Conservation (phyloP, 2,888 invertebrate genomes). For the Leptopilina drosophilae region DNA sequence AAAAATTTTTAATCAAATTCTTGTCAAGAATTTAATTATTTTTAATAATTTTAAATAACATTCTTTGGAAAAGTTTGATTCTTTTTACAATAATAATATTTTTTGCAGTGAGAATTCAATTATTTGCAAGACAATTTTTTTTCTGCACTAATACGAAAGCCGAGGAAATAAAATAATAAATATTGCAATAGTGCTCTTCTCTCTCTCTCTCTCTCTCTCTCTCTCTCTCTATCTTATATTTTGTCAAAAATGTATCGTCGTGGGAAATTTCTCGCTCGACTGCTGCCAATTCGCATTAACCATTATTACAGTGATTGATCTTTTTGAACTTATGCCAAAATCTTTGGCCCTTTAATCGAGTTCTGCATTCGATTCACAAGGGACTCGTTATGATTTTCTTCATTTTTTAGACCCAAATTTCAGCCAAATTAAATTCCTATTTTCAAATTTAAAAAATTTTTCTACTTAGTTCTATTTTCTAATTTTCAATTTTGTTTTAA, state of each 20-base stretch:
- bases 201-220: neutral
- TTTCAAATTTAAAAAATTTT: neutral
- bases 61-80: too few relatives aligned
- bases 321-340: slow-evolving; percentile 10
- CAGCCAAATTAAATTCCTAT: neutral
- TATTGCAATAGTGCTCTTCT: neutral
- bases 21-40: too few relatives aligned
- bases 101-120: too few relatives aligned
- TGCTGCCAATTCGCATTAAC: slow-evolving; percentile 40
- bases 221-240: neutral
- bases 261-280: slow-evolving; percentile 34
- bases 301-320: slow-evolving; percentile 31
- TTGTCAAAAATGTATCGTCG: slow-evolving; percentile 28
- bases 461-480: too few relatives aligned
- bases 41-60: too few relatives aligned
- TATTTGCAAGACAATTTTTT: too few relatives aligned
- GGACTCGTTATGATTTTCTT: slow-evolving; percentile 3
- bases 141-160: too few relatives aligned
- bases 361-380: neutral
- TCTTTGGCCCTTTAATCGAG: slow-evolving; percentile 9
- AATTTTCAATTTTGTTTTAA: too few relatives aligned
- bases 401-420: neutral
- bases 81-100: too few relatives aligned
- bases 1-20: too few relatives aligned
- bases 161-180: neutral